Evolutionary conservation across 2,797 vertebrate species (phyloP), one percentile per base, ranked within the genome.

Genomic region (Lepus townsendii): DNA sequence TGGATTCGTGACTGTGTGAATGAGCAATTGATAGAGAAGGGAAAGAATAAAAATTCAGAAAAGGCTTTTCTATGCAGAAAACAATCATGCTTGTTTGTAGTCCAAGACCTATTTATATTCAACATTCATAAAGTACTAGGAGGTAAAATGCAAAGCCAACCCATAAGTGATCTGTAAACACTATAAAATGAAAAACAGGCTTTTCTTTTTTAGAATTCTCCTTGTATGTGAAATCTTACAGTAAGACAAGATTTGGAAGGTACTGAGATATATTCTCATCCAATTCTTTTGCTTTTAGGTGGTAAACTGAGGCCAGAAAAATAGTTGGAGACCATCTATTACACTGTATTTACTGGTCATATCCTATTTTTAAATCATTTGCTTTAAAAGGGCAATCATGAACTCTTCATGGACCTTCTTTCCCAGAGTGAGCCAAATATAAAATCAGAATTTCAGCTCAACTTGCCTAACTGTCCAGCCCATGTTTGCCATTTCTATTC

Each of bases 361-460:
- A 76, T 62, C 24, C 32, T 63, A 30, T 79, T 14, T 65, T 84
- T 52, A 76, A 88, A 89, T 7, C 14, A 35, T 77, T 3, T 60
- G 13, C 19, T 83, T 82, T 66, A 88, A 82, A 79, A 27, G 19
- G 4, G 4, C 38, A 63, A 88, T 24, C 19, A 60, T 65, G 32
- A 88, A 83, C 10, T 4, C 4, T 66, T 47, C 32, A 63, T 78
- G 78, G 77, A 0, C 38, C 22, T 68, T 82, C 3, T 63, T 7
- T 72, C 19, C 27, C 2, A 92, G 12, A 95, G 32, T 76, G 3
- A 79, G 2, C 92, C 24, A 86, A 83, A 95, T 57, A 76, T 20
- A 90, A 90, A 96, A 83, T 60, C 20, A 90, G 63, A 88, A 82
- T 50, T 75, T 83, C 42, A 88, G 24, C n/a, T 90, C n/a, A 91